phyloP scores from a whole-genome alignment of 2,113 vertebrate species.

The Petaurus breviceps region DNA sequence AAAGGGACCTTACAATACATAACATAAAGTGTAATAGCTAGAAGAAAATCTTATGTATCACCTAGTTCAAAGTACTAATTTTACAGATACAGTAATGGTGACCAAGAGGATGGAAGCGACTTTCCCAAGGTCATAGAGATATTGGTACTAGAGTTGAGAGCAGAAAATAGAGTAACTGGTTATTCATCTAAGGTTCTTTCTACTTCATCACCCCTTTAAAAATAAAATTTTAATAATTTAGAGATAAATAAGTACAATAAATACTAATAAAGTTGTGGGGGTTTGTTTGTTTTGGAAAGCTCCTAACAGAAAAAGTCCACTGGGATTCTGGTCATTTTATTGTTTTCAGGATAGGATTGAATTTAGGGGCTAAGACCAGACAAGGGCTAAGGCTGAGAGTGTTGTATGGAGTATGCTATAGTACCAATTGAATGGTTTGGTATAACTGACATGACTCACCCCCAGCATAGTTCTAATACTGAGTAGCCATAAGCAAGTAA shows the following conservation, averaged over 20 bases:
- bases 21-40: conserved; percentile 31
- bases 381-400: too few relatives aligned
- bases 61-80: neutral
- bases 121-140: neutral
- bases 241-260: neutral
- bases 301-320: neutral
- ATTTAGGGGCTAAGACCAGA: too few relatives aligned
- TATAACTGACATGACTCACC: neutral
- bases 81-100: neutral
- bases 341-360: neutral
- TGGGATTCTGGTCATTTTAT: neutral
- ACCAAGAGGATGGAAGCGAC: neutral
- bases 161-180: neutral
- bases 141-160: neutral
- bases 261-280: neutral
- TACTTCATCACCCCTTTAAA: neutral
- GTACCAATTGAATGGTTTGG: neutral
- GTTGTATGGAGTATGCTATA: too few relatives aligned
- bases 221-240: neutral
- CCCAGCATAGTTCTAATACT: neutral
- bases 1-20: conserved; percentile 22
- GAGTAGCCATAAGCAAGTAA: neutral
- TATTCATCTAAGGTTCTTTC: neutral
- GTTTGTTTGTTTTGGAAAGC: too few relatives aligned
- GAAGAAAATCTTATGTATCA: neutral